phyloP scores from a whole-genome alignment of 2,113 vertebrate species.

The Mionectes macconnelli region DNA sequence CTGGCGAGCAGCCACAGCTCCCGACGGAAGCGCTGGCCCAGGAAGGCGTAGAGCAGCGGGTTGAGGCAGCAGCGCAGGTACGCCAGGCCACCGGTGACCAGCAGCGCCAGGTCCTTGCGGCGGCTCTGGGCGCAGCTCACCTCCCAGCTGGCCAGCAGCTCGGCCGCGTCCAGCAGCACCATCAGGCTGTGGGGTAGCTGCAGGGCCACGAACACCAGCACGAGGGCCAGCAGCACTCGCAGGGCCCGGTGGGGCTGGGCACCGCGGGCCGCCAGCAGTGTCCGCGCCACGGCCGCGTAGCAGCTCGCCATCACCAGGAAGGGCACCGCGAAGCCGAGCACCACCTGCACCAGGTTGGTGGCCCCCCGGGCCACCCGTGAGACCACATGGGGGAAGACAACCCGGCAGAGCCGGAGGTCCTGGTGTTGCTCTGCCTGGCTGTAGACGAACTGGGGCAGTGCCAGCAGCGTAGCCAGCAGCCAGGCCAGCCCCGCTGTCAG shows the following conservation, averaged over 20 bases:
- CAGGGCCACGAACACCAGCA: conserved; percentile 84
- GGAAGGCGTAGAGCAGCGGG: conserved; percentile 88
- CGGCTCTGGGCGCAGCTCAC: conserved; percentile 73
- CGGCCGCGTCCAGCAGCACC: conserved; percentile 75
- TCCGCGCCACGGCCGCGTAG: conserved; percentile 78
- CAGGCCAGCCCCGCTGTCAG: conserved; percentile 68
- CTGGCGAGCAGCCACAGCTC: conserved; percentile 79
- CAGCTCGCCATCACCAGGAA: conserved; percentile 83
- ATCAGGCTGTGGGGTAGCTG: conserved; percentile 90
- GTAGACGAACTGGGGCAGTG: conserved; percentile 82
- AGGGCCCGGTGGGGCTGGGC: conserved; percentile 81
- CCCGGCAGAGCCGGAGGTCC: conserved; percentile 60
- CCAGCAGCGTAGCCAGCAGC: conserved; percentile 78
- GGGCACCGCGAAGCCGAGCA: conserved; percentile 81
- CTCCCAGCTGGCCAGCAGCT: conserved; percentile 44
- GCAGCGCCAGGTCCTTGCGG: conserved; percentile 75
- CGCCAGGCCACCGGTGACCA: conserved; percentile 83
- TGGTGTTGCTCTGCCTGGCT: conserved; percentile 48
- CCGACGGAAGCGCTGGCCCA: conserved; percentile 86
- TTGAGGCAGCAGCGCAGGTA: conserved; percentile 91
- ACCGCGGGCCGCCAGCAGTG: conserved; percentile 72
- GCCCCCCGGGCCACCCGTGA: conserved; percentile 66
- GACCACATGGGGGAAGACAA: conserved; percentile 32
- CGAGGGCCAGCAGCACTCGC: conserved; percentile 84
- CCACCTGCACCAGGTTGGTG: conserved; percentile 74